phyloP scores from a whole-genome alignment of 2,113 vertebrate genomes.

The Marcusenius ussheri region DNA sequence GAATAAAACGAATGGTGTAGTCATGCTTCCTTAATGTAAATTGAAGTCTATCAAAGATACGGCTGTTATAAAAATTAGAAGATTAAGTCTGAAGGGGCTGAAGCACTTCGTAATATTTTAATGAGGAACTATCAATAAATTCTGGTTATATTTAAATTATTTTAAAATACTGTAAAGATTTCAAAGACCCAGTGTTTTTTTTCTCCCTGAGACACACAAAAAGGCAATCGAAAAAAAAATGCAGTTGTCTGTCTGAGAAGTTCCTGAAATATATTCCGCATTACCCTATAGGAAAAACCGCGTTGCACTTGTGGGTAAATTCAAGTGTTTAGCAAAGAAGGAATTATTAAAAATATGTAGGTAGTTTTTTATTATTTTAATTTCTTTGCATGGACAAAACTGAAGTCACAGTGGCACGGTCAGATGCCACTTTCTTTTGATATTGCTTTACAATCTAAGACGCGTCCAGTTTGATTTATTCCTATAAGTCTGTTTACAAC shows the following conservation, averaged over 20 bases:
- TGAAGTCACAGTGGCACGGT: background rate
- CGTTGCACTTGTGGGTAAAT: background rate
- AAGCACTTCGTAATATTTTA: background rate
- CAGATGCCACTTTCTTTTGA: background rate
- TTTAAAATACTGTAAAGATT: background rate
- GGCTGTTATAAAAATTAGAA: background rate
- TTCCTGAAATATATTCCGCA: background rate
- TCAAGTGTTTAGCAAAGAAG: background rate
- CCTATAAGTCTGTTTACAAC: conserved; percentile 23
- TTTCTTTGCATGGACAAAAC: background rate
- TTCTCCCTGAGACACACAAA: background rate
- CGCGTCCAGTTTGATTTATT: conserved; percentile 13
- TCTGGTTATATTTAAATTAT: background rate
- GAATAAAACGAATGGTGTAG: background rate
- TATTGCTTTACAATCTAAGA: background rate
- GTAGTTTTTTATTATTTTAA: background rate
- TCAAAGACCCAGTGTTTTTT: background rate
- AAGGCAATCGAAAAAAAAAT: background rate
- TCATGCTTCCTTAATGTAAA: background rate
- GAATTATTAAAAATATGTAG: background rate
- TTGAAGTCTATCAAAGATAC: background rate
- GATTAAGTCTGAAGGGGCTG: background rate
- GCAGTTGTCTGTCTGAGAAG: background rate
- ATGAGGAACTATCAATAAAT: background rate
- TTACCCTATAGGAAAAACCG: background rate